Evolutionary conservation across 2,113 vertebrate species (phyloP).

Genomic region (Ceyx margarethae): DNA sequence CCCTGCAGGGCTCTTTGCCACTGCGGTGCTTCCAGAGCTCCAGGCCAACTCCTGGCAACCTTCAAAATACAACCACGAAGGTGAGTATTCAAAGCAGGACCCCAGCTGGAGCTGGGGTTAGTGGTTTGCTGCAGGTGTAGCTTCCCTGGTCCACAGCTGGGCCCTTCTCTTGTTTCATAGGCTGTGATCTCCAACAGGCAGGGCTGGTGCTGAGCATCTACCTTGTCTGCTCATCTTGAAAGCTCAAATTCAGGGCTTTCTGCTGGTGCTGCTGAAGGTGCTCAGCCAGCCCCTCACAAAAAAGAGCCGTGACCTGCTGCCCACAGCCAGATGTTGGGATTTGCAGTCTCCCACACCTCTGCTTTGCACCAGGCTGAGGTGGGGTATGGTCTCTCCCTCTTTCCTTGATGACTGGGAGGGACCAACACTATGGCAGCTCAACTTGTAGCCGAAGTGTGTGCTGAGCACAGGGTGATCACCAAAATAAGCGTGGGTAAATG

Average conservation of each 20-base stretch:
- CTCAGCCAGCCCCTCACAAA: neutral
- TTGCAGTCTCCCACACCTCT: accelerated
- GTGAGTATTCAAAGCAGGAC: neutral
- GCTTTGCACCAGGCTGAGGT: neutral
- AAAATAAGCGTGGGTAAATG: neutral
- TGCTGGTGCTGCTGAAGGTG: too few relatives aligned
- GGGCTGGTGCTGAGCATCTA: neutral
- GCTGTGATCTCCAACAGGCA: neutral
- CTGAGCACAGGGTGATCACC: neutral
- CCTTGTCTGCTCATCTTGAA: neutral
- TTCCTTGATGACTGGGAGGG: neutral
- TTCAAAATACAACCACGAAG: neutral
- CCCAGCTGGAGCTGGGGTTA: neutral
- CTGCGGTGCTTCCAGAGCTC: accelerated
- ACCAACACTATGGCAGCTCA: accelerated
- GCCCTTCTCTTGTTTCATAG: neutral
- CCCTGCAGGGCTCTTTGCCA: neutral
- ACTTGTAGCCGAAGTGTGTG: neutral
- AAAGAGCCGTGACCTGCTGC: neutral
- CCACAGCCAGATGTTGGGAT: neutral
- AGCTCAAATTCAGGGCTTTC: neutral
- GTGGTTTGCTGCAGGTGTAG: neutral
- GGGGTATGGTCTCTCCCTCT: neutral
- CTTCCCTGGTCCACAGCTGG: neutral
- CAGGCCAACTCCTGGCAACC: neutral